Base-by-base conservation (phyloP, 92 coral and sea anemone genomes). In the Pocillopora grandis region DNA sequence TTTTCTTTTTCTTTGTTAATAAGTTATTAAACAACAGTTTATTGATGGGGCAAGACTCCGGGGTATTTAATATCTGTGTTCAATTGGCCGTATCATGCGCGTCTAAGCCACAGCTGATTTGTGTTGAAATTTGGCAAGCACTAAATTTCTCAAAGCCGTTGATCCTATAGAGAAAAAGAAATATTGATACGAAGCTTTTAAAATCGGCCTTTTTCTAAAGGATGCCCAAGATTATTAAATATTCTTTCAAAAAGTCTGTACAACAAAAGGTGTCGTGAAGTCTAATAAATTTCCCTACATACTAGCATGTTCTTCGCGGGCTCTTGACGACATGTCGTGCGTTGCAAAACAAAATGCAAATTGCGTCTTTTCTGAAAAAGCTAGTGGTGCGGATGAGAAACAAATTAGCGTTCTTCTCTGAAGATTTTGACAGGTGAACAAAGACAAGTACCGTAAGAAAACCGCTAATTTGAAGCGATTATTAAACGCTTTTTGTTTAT, bases 331-430 rank as follows among this genome's bases (percentile, higher is more conserved):
- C 36, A 10, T 31, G 62, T 23, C 16, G 70, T 21, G 21, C 35
- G 35, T 14, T 16, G 52, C 57, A 21, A 70, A 33, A 33, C 66
- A 65, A 58, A 58, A 81, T 81, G 85, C 85, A 81, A 81, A 81
- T 71, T 70, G 27, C 6, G 8, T 27, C 31, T 27, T 27, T 42
- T 42, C 52, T 42, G 17, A 56, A 33, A 69, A 70, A 78, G 82
- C 49, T 79, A 49, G 70, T 21, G 63, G 66, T 35, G 75, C 55
- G 17, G 17, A 37, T 37, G 33, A 20, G 75, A 70, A 36, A 69
- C 73, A 70, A 70, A 70, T 70, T 18, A 36, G 42, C 27, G 60
- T 18, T 17, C 69, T 23, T 1, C 27, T 52, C 27, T 52, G 62
- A 14, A 49, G 66, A 66, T 64, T 55, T 23, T 80, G 84, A 31